Conservation (phyloP, 2,888 invertebrate genomes). For the Ormyrus nitidulus region DNA sequence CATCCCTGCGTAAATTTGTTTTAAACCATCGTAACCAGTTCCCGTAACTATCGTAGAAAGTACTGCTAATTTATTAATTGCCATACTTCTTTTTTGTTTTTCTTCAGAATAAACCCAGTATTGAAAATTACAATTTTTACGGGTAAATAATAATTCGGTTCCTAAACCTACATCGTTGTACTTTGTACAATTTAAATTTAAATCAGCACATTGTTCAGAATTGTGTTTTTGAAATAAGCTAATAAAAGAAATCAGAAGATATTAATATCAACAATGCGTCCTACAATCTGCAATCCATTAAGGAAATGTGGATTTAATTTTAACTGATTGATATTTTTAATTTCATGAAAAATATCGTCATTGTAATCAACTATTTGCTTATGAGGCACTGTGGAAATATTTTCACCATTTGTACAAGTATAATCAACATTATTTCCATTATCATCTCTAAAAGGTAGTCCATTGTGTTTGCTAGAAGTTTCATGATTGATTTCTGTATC, state of each 20-base stretch:
- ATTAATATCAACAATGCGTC: no score
- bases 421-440: no score
- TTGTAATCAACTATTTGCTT: neutral
- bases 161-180: neutral
- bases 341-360: neutral
- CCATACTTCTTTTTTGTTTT: constrained; percentile 3
- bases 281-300: no score
- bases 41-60: constrained; percentile 7
- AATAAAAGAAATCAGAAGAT: neutral
- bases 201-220: neutral
- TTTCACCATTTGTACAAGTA: no score
- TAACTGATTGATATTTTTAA: neutral
- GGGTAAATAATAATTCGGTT: neutral
- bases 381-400: no score
- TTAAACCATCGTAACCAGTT: constrained; percentile 6
- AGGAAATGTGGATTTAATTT: neutral
- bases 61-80: constrained; percentile 16
- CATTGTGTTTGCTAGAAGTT: no score
- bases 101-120: neutral
- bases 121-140: constrained; percentile 1
- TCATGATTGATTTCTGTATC: no score
- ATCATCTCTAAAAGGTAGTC: no score
- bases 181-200: neutral
- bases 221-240: neutral
- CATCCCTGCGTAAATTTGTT: constrained; percentile 8